Percentiles rank a stretch among this genome's conserved stretches.
phyloP scores from a whole-genome alignment of 1,140 invertebrate species.

The Aphis craccivora region DNA sequence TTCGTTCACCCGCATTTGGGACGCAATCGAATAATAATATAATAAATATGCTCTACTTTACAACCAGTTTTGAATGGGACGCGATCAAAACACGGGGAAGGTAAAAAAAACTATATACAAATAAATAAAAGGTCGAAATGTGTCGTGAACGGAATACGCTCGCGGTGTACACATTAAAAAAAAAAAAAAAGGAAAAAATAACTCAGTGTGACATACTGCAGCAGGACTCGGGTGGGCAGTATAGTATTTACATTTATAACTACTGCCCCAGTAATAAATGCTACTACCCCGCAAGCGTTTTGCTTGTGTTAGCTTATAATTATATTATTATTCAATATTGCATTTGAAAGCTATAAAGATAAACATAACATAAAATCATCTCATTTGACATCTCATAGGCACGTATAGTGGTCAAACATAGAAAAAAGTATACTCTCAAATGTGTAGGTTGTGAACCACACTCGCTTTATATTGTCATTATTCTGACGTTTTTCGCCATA shows the following conservation, averaged over 20 bases:
- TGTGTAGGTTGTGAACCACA: background rate
- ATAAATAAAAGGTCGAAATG: constrained; percentile 10
- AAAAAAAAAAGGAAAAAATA: background rate
- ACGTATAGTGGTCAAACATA: background rate
- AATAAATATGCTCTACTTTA: background rate
- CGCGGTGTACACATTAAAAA: background rate
- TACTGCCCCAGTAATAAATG: background rate
- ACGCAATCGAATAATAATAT: constrained; percentile 8
- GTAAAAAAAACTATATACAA: background rate
- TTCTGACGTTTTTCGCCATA: background rate
- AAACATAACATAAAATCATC: background rate
- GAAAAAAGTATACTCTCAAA: background rate
- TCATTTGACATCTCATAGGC: background rate
- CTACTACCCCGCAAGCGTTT: background rate
- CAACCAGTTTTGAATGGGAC: constrained; percentile 3
- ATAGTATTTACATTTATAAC: background rate
- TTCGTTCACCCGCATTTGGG: constrained; percentile 1
- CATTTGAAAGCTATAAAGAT: background rate
- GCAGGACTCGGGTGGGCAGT: background rate
- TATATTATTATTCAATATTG: background rate
- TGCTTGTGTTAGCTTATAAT: background rate
- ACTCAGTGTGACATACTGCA: background rate
- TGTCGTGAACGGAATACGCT: constrained; percentile 4
- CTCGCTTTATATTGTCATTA: background rate
- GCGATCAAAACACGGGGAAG: constrained; percentile 1